Evolutionary conservation across 2,888 invertebrate genomes (phyloP), one percentile per base, ranked within the genome.

Genomic region (Brenthis ino): DNA sequence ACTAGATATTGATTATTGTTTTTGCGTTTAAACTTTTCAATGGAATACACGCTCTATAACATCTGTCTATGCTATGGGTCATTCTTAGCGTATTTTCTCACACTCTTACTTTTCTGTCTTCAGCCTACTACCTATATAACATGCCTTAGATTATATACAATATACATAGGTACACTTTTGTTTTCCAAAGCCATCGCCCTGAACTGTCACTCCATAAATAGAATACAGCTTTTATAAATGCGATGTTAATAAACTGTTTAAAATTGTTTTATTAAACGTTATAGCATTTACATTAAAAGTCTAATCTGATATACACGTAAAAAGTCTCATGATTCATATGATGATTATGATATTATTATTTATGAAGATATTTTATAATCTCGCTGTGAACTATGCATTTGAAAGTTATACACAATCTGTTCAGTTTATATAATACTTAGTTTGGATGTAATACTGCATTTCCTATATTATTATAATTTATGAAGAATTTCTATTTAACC

Each of bases 41-140:
- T 61, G 64, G 56, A 64, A 61, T 70, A 37, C 50, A 66, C 51
- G 67, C 70, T 65, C 70, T 61, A 72, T 73, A 66, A 65, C 69
- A 55, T 71, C 68, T 63, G 63, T 57, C 24, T 43, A 54, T 28
- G 24, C 58, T 64, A 64, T 65, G 54, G 70, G 74, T 76, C 72
- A 73, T 76, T 76, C 73, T 76, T 71, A 69, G 67, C 66, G 56
- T 58, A 66, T 61, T 54, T 70, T 76, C 76, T 61, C 76, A 76
- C 74, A 76, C 76, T 76, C 74, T 76, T 76, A 76, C 76, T 76
- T 76, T 76, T 67, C 65, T 67, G 56, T 53, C 57, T 57, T 69
- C 64, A 67, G 67, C 68, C 67, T 71, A 67, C 71, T 70, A 68
- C 60, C 60, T 64, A 54, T 57, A 28, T 28, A 28, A 28, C 28